Evolutionary conservation across 2,888 invertebrate genomes (phyloP).

Genomic region (Octodonta nipae): DNA sequence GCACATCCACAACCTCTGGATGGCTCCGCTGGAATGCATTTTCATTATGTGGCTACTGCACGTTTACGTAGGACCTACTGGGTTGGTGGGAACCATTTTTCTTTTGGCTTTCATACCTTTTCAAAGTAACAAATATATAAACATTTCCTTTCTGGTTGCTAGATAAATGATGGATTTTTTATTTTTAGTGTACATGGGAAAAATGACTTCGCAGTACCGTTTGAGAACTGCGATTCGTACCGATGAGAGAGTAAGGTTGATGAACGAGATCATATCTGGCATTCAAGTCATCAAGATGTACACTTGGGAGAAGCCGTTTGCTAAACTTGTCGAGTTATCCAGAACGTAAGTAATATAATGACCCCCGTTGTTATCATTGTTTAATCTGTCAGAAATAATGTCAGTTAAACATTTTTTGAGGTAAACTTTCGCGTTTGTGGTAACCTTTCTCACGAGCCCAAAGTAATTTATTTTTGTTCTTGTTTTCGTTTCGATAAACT

Average conservation of each 20-base stretch:
- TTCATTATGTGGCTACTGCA: conserved; percentile 42
- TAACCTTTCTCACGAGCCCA: too few relatives aligned
- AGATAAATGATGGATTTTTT: too few relatives aligned
- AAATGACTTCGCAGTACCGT: conserved; percentile 25
- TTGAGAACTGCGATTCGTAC: conserved; percentile 44
- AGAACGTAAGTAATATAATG: conserved; percentile 15
- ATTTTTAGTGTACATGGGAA: conserved; percentile 26
- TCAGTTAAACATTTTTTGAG: too few relatives aligned
- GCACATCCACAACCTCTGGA: conserved; percentile 66
- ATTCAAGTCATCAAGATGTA: conserved; percentile 26
- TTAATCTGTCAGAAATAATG: too few relatives aligned
- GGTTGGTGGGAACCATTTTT: conserved; percentile 32
- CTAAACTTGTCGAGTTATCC: conserved; percentile 17
- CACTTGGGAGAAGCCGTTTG: conserved; percentile 23
- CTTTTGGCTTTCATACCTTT: conserved; percentile 28
- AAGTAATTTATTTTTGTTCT: too few relatives aligned
- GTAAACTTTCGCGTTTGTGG: too few relatives aligned
- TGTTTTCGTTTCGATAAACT: too few relatives aligned
- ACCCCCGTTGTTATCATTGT: too few relatives aligned
- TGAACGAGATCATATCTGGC: conserved; percentile 57
- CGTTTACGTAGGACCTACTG: conserved; percentile 30
- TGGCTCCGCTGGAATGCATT: conserved; percentile 50
- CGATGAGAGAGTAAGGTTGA: conserved; percentile 50
- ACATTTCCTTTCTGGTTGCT: too few relatives aligned
- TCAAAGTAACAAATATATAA: conserved; percentile 29